These are phyloP conservation scores for Aphelinus certus DNA, from an alignment of 1,140 invertebrate species.

Conservation along the genomic window DNA sequence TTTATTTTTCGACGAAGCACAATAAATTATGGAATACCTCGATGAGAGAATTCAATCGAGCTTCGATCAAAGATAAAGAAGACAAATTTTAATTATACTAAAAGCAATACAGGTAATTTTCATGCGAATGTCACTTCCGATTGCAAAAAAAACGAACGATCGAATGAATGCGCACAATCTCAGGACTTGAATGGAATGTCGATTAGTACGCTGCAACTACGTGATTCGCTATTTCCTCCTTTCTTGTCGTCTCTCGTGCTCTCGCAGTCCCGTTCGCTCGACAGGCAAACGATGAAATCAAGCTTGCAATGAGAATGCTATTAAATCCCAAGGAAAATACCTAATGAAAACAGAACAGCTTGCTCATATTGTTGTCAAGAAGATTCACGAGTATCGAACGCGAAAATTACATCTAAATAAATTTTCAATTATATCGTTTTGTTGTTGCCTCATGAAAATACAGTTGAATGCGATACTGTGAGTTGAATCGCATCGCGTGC, in stretches of 20 bases:
- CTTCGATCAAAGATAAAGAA: too few relatives aligned
- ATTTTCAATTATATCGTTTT: too few relatives aligned
- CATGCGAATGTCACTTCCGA: too few relatives aligned
- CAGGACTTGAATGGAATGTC: constrained; percentile 3
- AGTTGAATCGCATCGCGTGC: too few relatives aligned
- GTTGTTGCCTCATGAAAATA: too few relatives aligned
- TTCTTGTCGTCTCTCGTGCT: not conserved
- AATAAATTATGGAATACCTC: too few relatives aligned
- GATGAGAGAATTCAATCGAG: too few relatives aligned
- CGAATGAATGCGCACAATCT: constrained; percentile 1
- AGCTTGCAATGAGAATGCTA: constrained; percentile 19
- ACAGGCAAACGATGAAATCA: not conserved
- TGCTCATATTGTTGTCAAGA: not conserved
- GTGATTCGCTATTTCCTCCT: not conserved
- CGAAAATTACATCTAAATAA: not conserved
- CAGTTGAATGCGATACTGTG: too few relatives aligned
- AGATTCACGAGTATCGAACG: not conserved
- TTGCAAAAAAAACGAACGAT: not conserved
- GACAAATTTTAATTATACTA: too few relatives aligned
- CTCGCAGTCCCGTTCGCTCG: not conserved
- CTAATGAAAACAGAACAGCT: not conserved
- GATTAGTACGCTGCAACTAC: not conserved
- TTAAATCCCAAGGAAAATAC: constrained; percentile 31
- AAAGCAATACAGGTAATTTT: too few relatives aligned
- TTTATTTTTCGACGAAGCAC: too few relatives aligned